Percentiles rank a stretch among this genome's conserved stretches.
Conservation (phyloP, 2,888 invertebrate species). For the Monopis laevigella region DNA sequence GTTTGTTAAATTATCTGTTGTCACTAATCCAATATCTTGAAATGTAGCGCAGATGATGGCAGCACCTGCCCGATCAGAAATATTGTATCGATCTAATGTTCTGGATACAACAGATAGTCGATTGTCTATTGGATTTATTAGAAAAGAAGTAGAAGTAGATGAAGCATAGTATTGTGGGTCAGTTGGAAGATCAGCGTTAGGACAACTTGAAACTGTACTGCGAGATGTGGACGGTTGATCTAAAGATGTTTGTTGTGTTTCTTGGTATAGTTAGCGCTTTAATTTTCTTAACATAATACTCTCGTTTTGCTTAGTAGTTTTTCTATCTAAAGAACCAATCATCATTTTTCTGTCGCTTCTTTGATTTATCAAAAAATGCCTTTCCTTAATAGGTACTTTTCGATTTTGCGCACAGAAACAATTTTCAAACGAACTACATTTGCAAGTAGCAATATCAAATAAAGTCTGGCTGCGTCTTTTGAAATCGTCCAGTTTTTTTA, state of each 20-base stretch:
- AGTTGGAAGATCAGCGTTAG: neutral
- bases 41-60: constrained; percentile 12
- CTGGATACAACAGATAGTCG: too few relatives aligned
- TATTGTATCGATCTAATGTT: too few relatives aligned
- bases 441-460: neutral
- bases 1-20: constrained; percentile 5
- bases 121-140: neutral
- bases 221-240: constrained; percentile 6
- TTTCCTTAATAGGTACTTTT: constrained; percentile 6
- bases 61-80: constrained; percentile 13
- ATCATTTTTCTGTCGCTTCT: constrained; percentile 14
- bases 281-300: constrained; percentile 7
- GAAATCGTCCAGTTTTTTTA: neutral
- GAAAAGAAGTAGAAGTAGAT: neutral
- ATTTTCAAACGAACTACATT: neutral
- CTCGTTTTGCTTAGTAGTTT: constrained; percentile 1
- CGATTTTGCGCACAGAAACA: neutral
- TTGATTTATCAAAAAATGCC: constrained; percentile 12
- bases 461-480: neutral
- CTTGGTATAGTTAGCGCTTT: constrained; percentile 13
- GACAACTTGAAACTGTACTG: constrained; percentile 5
- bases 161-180: neutral
- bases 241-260: constrained; percentile 11
- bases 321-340: constrained; percentile 5
- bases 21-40: constrained; percentile 12